Percentiles rank a stretch among this genome's conserved stretches.
These are phyloP conservation scores for Pelecanoides urinatrix DNA, from an alignment of 2,113 vertebrate genomes.

Conservation along the genomic window DNA sequence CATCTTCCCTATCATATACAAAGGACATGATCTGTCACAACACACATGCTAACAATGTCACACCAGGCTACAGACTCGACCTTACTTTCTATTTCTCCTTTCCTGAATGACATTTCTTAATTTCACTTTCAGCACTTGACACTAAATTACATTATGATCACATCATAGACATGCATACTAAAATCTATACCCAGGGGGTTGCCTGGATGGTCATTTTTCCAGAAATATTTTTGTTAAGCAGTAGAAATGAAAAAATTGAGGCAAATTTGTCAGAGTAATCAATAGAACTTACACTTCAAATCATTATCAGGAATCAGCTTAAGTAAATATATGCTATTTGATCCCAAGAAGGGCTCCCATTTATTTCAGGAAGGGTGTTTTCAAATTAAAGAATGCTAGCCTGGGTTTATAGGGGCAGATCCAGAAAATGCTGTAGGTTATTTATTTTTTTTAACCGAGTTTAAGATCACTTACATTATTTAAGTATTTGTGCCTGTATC, in stretches of 20 bases:
- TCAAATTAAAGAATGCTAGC: background rate
- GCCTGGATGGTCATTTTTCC: background rate
- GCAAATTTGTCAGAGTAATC: background rate
- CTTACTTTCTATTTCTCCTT: background rate
- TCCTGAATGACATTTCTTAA: background rate
- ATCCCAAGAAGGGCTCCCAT: background rate
- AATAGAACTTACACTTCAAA: background rate
- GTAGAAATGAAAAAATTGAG: background rate
- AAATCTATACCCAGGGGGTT: background rate
- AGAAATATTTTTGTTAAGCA: background rate
- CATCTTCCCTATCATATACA: background rate
- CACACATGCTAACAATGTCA: fast-evolving
- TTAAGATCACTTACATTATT: background rate
- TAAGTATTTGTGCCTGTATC: background rate
- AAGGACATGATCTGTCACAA: background rate
- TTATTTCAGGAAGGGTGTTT: background rate
- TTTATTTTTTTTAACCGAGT: fast-evolving
- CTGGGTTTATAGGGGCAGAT: background rate
- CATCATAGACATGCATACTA: too few relatives aligned
- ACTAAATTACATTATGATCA: background rate
- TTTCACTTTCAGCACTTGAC: background rate
- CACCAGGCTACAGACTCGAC: background rate
- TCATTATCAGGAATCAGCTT: background rate
- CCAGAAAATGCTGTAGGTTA: background rate
- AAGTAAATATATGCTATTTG: background rate